phyloP scores from a whole-genome alignment of 1,140 invertebrate genomes.

The Olivierus martensii region DNA sequence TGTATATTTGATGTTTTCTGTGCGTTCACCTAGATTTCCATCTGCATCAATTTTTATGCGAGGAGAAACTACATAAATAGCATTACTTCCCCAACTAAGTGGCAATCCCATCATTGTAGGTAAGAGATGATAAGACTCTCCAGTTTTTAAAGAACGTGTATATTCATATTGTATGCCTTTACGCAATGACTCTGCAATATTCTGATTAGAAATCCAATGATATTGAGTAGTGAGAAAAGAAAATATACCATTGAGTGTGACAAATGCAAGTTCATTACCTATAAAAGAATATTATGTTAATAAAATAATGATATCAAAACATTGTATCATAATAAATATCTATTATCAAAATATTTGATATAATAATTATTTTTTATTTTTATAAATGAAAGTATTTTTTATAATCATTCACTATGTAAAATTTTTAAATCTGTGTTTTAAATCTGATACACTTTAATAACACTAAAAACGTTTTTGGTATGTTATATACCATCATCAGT shows the following conservation, averaged over 20 bases:
- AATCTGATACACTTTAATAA: too few species aligned
- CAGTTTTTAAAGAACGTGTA: constrained; percentile 5
- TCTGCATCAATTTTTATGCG: not conserved
- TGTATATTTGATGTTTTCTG: not conserved
- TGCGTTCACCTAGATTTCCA: not conserved
- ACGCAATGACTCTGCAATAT: not conserved
- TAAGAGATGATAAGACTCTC: constrained; percentile 15
- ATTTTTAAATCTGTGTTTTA: too few species aligned
- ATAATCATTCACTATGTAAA: too few species aligned
- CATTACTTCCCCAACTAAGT: constrained; percentile 15
- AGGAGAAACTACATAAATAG: constrained; percentile 2
- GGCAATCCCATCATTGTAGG: constrained; percentile 16
- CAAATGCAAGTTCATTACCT: constrained; percentile 1
- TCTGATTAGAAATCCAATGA: too few species aligned
- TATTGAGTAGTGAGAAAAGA: too few species aligned
- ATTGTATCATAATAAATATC: too few species aligned
- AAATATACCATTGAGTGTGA: not conserved
- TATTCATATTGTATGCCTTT: constrained; percentile 1
- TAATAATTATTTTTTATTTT: too few species aligned
- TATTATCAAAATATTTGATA: too few species aligned
- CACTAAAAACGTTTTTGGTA: too few species aligned
- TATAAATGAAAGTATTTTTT: too few species aligned
- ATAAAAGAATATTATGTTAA: not conserved
- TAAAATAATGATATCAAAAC: too few species aligned
- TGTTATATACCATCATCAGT: too few species aligned